Evolutionary conservation across 2,113 vertebrate species (phyloP).

Genomic region (Clupea harengus): DNA sequence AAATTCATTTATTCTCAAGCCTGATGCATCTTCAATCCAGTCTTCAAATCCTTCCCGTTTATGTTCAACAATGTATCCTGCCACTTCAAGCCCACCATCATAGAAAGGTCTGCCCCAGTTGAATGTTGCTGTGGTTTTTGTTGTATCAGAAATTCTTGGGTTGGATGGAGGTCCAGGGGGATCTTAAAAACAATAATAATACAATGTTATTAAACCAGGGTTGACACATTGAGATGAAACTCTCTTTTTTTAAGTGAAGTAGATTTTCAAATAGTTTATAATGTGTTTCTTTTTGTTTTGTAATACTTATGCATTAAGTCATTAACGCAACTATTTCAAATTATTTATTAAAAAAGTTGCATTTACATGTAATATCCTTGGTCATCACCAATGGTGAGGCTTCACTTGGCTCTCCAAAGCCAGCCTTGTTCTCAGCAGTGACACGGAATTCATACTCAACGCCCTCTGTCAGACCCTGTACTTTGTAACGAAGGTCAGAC

Average conservation of each 20-base stretch:
- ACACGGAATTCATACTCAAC: slow-evolving; percentile 96
- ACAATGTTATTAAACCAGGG: background rate
- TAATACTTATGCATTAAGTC: too few relatives aligned
- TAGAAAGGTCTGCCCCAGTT: slow-evolving; percentile 92
- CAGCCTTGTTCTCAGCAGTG: slow-evolving; percentile 96
- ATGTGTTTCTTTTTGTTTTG: too few relatives aligned
- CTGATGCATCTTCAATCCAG: slow-evolving; percentile 89
- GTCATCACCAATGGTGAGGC: slow-evolving; percentile 82
- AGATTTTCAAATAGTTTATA: too few relatives aligned
- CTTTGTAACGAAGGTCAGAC: slow-evolving; percentile 93
- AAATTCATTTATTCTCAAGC: slow-evolving; percentile 85
- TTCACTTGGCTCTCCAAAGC: slow-evolving; percentile 91
- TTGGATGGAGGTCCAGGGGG: slow-evolving; percentile 96
- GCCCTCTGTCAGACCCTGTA: slow-evolving; percentile 89
- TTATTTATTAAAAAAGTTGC: background rate
- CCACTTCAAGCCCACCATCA: slow-evolving; percentile 93
- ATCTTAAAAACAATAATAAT: slow-evolving; percentile 69
- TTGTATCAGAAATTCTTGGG: slow-evolving; percentile 88
- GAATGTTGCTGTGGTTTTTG: slow-evolving; percentile 90
- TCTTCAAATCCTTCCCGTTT: slow-evolving; percentile 91
- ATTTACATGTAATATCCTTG: slow-evolving; percentile 93
- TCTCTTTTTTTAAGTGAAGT: background rate
- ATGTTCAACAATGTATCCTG: slow-evolving; percentile 91
- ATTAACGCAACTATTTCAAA: too few relatives aligned
- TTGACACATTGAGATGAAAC: background rate